phyloP scores from a whole-genome alignment of 2,888 invertebrate genomes.

The Psococerastis gibbosa region DNA sequence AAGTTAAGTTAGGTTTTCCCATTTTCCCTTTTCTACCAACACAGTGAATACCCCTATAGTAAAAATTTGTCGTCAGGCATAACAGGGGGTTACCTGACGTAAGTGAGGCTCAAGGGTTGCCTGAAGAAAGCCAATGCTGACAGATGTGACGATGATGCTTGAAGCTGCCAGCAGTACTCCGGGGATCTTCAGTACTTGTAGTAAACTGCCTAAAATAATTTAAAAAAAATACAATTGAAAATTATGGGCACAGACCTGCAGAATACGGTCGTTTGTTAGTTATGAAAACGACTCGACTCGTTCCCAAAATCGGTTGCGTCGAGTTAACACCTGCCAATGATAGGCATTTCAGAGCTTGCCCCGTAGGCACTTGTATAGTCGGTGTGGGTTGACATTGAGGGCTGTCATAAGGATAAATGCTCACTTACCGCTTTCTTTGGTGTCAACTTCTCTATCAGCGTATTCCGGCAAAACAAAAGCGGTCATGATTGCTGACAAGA shows the following conservation, averaged over 20 bases:
- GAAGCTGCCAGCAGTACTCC: constrained; percentile 48
- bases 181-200: constrained; percentile 47
- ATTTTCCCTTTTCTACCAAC: too few species aligned
- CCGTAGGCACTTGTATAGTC: too few species aligned
- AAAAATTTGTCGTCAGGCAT: not conserved
- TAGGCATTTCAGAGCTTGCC: too few species aligned
- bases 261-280: too few species aligned
- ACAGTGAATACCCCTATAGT: not conserved
- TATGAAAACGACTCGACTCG: too few species aligned
- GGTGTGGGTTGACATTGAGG: too few species aligned
- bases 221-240: too few species aligned
- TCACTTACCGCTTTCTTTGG: constrained; percentile 39
- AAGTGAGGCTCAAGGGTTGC: constrained; percentile 80
- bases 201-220: constrained; percentile 36
- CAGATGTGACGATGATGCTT: constrained; percentile 56
- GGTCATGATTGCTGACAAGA: constrained; percentile 55
- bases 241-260: too few species aligned
- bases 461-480: constrained; percentile 50
- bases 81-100: constrained; percentile 38
- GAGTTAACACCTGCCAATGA: too few species aligned
- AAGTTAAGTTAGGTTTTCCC: too few species aligned
- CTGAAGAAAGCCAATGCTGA: constrained; percentile 72
- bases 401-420: too few species aligned
- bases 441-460: constrained; percentile 31
- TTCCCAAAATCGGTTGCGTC: too few species aligned